A percentile compares a stretch with the other conserved stretches of the same genome.
Conservation (phyloP, 2,113 vertebrate genomes). For the Chaenogobius annularis region DNA sequence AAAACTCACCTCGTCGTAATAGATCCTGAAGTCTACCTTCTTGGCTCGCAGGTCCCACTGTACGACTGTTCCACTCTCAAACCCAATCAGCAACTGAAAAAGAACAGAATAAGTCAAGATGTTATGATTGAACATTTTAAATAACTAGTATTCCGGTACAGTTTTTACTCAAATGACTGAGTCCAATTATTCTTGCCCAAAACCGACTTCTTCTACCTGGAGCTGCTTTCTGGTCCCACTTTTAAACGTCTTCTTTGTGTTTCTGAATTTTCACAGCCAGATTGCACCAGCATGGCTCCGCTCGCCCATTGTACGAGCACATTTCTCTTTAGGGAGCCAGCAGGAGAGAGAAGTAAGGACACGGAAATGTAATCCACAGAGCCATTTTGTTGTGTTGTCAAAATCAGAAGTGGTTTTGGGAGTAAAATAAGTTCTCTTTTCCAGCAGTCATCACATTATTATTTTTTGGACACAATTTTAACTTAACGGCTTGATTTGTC, state of each 20-base stretch:
- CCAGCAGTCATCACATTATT: neutral
- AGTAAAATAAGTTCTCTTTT: neutral
- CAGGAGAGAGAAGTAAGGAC: neutral
- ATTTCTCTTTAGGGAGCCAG: conserved; percentile 7
- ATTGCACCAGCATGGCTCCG: neutral
- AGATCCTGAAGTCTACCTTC: conserved; percentile 92
- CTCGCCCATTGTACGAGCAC: neutral
- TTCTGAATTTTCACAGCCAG: neutral
- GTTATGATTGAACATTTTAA: conserved; percentile 1
- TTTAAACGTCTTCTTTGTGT: neutral
- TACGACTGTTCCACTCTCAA: conserved; percentile 94
- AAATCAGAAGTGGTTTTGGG: neutral
- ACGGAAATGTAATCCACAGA: neutral
- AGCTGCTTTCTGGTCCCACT: neutral
- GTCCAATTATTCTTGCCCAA: conserved; percentile 3
- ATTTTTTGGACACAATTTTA: neutral
- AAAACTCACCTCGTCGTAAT: conserved; percentile 94
- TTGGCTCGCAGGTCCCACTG: conserved; percentile 94
- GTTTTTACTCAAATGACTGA: neutral
- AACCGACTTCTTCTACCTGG: neutral
- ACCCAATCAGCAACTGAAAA: conserved; percentile 90
- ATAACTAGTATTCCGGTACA: neutral
- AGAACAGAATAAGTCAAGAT: conserved; percentile 5
- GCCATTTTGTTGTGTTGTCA: neutral
- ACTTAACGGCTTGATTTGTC: neutral